Base-by-base conservation (phyloP, 2,888 invertebrate genomes). In the Campaea margaritaria region DNA sequence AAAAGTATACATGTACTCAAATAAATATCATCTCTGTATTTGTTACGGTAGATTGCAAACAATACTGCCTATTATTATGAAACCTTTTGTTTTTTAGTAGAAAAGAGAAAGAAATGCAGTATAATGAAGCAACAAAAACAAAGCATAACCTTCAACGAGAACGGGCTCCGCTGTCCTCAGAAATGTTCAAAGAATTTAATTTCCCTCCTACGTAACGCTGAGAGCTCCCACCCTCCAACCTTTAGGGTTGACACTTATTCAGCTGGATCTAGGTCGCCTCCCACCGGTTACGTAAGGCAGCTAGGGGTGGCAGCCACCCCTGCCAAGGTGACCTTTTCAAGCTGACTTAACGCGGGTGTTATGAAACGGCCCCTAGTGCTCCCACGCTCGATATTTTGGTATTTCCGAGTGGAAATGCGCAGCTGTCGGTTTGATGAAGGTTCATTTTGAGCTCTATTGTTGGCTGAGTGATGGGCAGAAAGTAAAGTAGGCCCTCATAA, bases 261-360 rank as follows among this genome's bases (percentile, higher is more conserved):
- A 55, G 38, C 46, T 39, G 53, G 36, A 74, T 72, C 52, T 74
- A 73, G 74, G 74, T 74, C 73, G 55, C 44, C 52, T 11, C 10
- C 39, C 28, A 16, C 49, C 9, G 13, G 68, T 74, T 74, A 70
- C 68, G 67, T 72, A 74, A 74, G 31, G n/a, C 46, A 14, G 16
- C 39, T 27, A 11, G 28, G 55, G 51, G 48, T 28, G 51, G 41
- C 48, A 11, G 27, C 48, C 58, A 50, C 67, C 54, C 61, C 47
- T 47, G 47, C 13, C 16, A 54, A 27, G 58, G 56, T 36, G 63
- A 62, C 65, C 68, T 74, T 74, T 52, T 48, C 55, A 51, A 43
- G 60, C 43, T 46, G 44, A 43, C 28, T 58, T 58, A 42, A 42
- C 15, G 36, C 28, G 48, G 27, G 41, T 13, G 49, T 48, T 58